Evolutionary conservation across 2,888 invertebrate genomes (phyloP).

Genomic region (Zygogramma bicolorata): DNA sequence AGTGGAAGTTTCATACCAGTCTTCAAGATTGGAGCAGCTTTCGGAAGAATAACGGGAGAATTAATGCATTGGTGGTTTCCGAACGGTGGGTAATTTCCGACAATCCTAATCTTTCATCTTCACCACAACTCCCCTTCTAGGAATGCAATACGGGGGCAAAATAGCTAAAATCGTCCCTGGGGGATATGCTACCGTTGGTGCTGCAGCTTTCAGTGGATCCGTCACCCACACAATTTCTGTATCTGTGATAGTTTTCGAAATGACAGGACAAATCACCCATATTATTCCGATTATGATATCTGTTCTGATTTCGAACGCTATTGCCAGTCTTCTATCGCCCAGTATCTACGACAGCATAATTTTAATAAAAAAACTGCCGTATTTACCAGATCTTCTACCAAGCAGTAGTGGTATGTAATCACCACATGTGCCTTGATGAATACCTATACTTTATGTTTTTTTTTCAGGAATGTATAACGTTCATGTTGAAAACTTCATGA

Average conservation of each 20-base stretch:
- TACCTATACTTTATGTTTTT: neutral
- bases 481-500: conserved; percentile 98
- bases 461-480: conserved; percentile 88
- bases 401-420: conserved; percentile 78
- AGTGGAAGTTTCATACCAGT: conserved; percentile 98
- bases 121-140: conserved; percentile 63
- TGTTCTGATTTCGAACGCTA: conserved; percentile 94
- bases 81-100: conserved; percentile 55
- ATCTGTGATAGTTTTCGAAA: conserved; percentile 97
- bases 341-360: conserved; percentile 99
- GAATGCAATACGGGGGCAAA: conserved; percentile 89
- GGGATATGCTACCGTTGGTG: conserved; percentile 97
- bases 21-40: conserved; percentile 95
- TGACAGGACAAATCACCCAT: conserved; percentile 98
- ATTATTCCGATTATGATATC: conserved; percentile 97
- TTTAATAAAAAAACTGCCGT: conserved; percentile 96
- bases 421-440: neutral
- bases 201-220: conserved; percentile 95
- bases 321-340: conserved; percentile 93
- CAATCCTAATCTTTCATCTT: neutral
- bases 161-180: conserved; percentile 92
- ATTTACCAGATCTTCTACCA: conserved; percentile 93
- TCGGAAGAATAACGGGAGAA: conserved; percentile 94
- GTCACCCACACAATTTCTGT: conserved; percentile 99
- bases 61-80: conserved; percentile 95